Conservation (phyloP, 2,888 invertebrate species). For the Steinernema carpocapsae region DNA sequence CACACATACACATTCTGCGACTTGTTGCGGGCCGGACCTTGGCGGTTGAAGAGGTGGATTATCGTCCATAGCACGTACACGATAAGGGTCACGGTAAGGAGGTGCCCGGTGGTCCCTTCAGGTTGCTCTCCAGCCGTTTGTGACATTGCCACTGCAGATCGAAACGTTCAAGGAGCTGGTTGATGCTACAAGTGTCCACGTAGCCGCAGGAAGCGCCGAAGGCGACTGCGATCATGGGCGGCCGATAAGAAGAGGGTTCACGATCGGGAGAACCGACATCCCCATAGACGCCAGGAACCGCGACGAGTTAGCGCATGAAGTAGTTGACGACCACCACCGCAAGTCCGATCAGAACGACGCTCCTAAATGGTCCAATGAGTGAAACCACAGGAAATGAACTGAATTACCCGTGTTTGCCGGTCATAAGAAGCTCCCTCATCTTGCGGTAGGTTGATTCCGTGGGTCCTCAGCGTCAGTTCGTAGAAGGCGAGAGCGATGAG, state of each 20-base stretch:
- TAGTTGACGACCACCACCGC: constrained; percentile 52
- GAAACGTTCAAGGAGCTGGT: constrained; percentile 40
- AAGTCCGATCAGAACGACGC: constrained; percentile 46
- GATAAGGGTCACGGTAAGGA: constrained; percentile 32
- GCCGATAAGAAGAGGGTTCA: constrained; percentile 58
- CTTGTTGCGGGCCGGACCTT: constrained; percentile 17
- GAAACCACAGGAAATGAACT: constrained; percentile 33
- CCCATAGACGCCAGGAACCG: constrained; percentile 64
- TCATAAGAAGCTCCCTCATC: neutral
- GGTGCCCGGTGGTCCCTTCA: constrained; percentile 40
- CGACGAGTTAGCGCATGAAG: constrained; percentile 53
- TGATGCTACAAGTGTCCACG: constrained; percentile 44
- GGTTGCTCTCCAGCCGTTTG: constrained; percentile 23
- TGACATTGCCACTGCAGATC: constrained; percentile 41
- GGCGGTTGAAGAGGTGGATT: neutral
- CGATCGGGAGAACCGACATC: constrained; percentile 46
- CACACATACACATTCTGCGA: constrained; percentile 14
- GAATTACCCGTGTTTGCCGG: neutral
- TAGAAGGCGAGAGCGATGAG: constrained; percentile 41
- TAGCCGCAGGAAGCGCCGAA: constrained; percentile 53
- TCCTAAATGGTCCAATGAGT: neutral
- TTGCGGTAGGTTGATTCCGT: neutral
- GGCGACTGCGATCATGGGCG: constrained; percentile 53
- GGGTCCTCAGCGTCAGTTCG: constrained; percentile 36
- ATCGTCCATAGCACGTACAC: neutral